These are phyloP conservation scores for Drosophila punjabiensis DNA, from an alignment of 1,140 invertebrate genomes.

Conservation along the genomic window DNA sequence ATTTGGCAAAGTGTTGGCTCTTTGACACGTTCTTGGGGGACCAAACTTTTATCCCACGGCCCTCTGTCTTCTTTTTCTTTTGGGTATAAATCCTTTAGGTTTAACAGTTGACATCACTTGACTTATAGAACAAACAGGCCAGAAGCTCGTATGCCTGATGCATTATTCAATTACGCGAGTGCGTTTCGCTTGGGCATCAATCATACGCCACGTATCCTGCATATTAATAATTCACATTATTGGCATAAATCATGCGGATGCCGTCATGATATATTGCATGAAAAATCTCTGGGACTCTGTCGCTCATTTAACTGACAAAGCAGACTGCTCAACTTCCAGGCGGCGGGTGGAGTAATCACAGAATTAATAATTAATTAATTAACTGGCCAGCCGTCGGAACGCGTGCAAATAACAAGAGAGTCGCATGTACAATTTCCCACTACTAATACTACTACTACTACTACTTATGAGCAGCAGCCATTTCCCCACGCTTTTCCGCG, in stretches of 20 bases:
- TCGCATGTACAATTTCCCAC: conserved; percentile 26
- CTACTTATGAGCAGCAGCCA: conserved; percentile 8
- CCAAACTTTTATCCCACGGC: not conserved
- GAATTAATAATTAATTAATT: conserved; percentile 64
- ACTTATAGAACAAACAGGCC: conserved; percentile 37
- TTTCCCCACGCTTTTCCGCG: conserved; percentile 15
- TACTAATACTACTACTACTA: conserved; percentile 8
- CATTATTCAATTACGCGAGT: conserved; percentile 47
- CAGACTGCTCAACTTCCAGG: too few species aligned
- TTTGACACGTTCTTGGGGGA: not conserved
- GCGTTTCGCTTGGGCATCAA: conserved; percentile 51
- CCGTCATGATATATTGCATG: conserved; percentile 24
- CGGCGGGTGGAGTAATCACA: conserved; percentile 29
- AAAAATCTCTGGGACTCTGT: conserved; percentile 38
- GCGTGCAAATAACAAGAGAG: conserved; percentile 16
- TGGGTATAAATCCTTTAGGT: conserved; percentile 11
- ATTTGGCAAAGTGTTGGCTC: conserved; percentile 25
- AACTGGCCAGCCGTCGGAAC: conserved; percentile 12
- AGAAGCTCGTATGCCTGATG: conserved; percentile 8
- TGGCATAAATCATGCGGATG: conserved; percentile 57
- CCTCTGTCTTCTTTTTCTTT: not conserved
- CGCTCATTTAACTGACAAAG: conserved; percentile 14
- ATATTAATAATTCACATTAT: conserved; percentile 68
- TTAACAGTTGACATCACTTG: conserved; percentile 39
- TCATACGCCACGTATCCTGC: conserved; percentile 70